A percentile compares a stretch with the other conserved stretches of the same genome.
These are phyloP conservation scores for Falco novaeseelandiae DNA, from an alignment of 2,797 vertebrate genomes.

Conservation along the genomic window DNA sequence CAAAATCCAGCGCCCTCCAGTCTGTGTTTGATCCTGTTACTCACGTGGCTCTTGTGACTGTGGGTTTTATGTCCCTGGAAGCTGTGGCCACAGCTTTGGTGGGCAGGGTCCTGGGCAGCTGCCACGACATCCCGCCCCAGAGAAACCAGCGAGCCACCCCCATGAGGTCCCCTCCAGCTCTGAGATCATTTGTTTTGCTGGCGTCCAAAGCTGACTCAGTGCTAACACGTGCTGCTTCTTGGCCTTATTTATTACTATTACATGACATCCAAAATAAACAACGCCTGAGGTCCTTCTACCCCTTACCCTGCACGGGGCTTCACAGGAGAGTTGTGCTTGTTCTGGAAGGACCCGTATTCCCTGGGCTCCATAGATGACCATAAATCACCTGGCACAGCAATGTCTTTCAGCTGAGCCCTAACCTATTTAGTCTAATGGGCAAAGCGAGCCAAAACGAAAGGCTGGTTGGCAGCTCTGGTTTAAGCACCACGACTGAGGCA, in stretches of 20 bases:
- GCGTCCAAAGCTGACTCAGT: not conserved
- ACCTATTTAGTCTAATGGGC: not conserved
- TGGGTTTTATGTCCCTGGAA: not conserved
- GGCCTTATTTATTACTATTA: not conserved
- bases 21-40: not conserved
- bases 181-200: not conserved
- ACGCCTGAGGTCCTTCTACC: not conserved
- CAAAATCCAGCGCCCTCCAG: not conserved
- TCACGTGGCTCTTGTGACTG: not conserved
- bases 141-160: not conserved
- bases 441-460: not conserved
- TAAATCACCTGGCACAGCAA: not conserved
- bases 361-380: accelerated
- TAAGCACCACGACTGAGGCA: accelerated
- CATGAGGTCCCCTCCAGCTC: not conserved
- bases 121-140: accelerated
- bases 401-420: not conserved
- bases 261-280: slow-evolving; percentile 5
- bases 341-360: not conserved
- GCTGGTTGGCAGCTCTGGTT: not conserved
- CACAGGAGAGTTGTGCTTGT: not conserved
- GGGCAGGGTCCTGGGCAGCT: not conserved
- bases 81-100: not conserved
- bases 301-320: not conserved
- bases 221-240: not conserved